Base-by-base conservation (phyloP, 64 coral and sea anemone species). In the Astreopora myriophthalma region DNA sequence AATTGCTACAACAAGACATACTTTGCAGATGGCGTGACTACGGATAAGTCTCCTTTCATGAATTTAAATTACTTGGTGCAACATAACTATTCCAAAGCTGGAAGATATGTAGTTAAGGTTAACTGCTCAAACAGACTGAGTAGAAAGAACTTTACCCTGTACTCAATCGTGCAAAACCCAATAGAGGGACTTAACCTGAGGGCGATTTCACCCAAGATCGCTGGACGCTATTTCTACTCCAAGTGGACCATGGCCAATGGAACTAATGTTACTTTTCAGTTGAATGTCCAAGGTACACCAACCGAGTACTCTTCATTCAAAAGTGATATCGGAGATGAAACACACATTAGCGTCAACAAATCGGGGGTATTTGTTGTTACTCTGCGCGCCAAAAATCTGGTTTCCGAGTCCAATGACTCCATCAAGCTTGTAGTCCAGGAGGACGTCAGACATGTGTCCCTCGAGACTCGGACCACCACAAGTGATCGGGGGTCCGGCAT, bases 241-340 rank as follows among this genome's bases (percentile, higher is more conserved):
- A 24, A 8, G 3, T 96, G 91, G 79, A 72, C 66, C 25, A 96
- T 96, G 91, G 79, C 35, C 7, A 66, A 60, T 63, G 95, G 95
- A 25, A 93, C 95, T 8, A 96, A 96, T 24, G 95, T 96, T 0
- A 90, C 95, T 1, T 92, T 96, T 68, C 9, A 51, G 20, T 31
- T 94, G 23, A 23, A 75, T 31, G 68, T 89, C 3, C 79, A 84
- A 58, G 38, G 73, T 23, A 55, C 44, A 44, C 26, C 10, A 2
- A 35, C 61, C n/a, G 64, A 1, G 23, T 60, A 76, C 51, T 90
- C 86, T 24, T 85, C 80, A 4, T 36, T 78, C 5, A 85, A 69
- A 48, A 85, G 87, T 13, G 37, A 90, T n/a, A 71, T 42, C 1
- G 93, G 93, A 46, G 87, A 86, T 85, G 0, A 0, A 24, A 30